Evolutionary conservation across 2,797 vertebrate genomes (phyloP), one percentile per base, ranked within the genome.

Genomic region (Gymnoscopelus microlampas): DNA sequence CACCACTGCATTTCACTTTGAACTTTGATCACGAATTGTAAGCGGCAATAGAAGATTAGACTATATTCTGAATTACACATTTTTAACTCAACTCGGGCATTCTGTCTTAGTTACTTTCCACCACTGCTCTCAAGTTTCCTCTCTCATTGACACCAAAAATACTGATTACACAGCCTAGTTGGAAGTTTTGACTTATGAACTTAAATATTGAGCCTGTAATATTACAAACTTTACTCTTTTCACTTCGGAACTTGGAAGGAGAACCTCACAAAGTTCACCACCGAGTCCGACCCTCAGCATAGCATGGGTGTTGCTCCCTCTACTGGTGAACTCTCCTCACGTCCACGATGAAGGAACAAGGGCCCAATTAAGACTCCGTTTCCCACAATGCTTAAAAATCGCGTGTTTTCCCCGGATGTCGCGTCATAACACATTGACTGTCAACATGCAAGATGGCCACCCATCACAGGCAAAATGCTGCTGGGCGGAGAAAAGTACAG

Each of bases 401-500:
- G 68, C 51, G 54, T 63, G 26, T 78, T 77, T 88, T 87, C 81
- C 0, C 88, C 93, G 96, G 97, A 98, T 92, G 87, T 96, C 93
- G 95, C 93, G 88, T 92, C 76, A 85, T 82, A 29, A 83, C 66
- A 81, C 82, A 83, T 82, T 83, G 87, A 92, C 94, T 97, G 97
- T 97, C 97, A 99, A 98, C 97, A 98, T 97, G 96, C 94, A 99
- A 99, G 95, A 99, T 99, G 98, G 97, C 98, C 93, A 94, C 96
- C 62, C 97, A 97, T 97, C 98, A 99, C 92, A 95, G 98, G 93
- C 98, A 98, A 94, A 99, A 99, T 93, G 96, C 97, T 89, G 97
- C 97, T 83, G 98, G 96, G 92, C 97, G 97, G 89, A 96, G 97
- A 90, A 99, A 99, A 97, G 97, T 99, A 66, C 98, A 99, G 97